phyloP scores from a whole-genome alignment of 2,113 vertebrate genomes.

The Takifugu bimaculatus region DNA sequence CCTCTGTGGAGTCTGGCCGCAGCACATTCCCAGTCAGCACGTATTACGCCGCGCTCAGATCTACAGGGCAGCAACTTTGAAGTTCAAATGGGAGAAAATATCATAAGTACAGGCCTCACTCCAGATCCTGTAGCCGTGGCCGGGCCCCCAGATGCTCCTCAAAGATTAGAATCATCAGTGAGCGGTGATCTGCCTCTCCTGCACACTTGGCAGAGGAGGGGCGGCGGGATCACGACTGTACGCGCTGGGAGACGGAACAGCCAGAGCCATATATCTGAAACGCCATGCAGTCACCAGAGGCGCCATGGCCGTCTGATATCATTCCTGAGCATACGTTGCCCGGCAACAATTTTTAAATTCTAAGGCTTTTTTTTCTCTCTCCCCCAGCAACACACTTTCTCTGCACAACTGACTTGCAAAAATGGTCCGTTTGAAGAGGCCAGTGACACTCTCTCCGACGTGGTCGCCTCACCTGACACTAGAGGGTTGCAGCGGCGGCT shows the following conservation, averaged over 20 bases:
- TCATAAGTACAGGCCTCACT: slow-evolving; percentile 67
- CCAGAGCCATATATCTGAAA: slow-evolving; percentile 25
- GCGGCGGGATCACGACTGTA: slow-evolving; percentile 24
- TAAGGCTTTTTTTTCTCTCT: slow-evolving; percentile 35
- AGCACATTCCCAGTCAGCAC: slow-evolving; percentile 63
- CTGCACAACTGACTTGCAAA: not conserved
- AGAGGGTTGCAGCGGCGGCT: slow-evolving; percentile 19
- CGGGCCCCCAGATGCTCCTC: slow-evolving; percentile 61
- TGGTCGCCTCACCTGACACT: slow-evolving; percentile 26
- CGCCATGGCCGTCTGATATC: slow-evolving; percentile 12
- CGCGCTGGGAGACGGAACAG: slow-evolving; percentile 7
- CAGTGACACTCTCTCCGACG: not conserved
- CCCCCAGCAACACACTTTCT: slow-evolving; percentile 21
- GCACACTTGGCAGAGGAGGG: slow-evolving; percentile 53
- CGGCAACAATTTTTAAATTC: slow-evolving; percentile 45
- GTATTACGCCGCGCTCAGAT: slow-evolving; percentile 63
- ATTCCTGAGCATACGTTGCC: slow-evolving; percentile 40
- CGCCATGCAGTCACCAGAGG: slow-evolving; percentile 24
- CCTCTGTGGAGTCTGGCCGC: slow-evolving; percentile 61
- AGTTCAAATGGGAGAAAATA: slow-evolving; percentile 70
- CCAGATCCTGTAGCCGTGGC: slow-evolving; percentile 59
- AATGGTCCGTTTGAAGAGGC: slow-evolving; percentile 10
- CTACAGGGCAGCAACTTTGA: slow-evolving; percentile 67
- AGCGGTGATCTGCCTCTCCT: slow-evolving; percentile 53
- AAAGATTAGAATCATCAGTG: slow-evolving; percentile 67